phyloP scores from a whole-genome alignment of 2,888 invertebrate species.

The Nemotelus pantherinus region DNA sequence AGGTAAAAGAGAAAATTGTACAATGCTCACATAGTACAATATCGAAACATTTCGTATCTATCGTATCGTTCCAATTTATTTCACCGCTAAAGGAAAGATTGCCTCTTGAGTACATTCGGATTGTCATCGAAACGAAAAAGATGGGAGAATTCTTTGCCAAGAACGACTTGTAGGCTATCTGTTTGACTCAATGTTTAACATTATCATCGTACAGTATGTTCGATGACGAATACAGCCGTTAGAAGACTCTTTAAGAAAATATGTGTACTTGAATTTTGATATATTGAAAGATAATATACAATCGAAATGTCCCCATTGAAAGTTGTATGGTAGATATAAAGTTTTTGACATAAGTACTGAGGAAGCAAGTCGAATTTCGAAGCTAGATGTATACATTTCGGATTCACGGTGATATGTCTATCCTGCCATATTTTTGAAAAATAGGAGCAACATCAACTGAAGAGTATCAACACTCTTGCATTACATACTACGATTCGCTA shows the following conservation, averaged over 20 bases:
- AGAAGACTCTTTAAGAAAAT: no score
- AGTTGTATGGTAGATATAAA: no score
- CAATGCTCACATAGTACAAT: conserved; percentile 9
- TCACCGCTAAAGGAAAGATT: conserved; percentile 25
- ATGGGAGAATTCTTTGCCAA: neutral
- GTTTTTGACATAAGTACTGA: no score
- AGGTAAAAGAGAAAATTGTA: conserved; percentile 14
- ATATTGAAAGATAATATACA: no score
- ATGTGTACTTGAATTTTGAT: no score
- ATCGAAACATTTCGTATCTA: conserved; percentile 2
- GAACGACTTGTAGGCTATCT: neutral
- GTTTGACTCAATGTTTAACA: neutral
- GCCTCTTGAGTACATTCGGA: conserved; percentile 16
- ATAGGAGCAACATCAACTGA: no score
- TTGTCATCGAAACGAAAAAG: conserved; percentile 1
- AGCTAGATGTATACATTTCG: no score
- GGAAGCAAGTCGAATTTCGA: no score
- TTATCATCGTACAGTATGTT: neutral
- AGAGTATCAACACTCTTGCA: neutral
- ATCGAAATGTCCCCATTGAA: no score
- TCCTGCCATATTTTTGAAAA: no score
- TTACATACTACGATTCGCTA: neutral
- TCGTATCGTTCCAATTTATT: conserved; percentile 40
- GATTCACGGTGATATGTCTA: no score
- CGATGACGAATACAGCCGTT: neutral